Conservation (phyloP, 2,113 vertebrate genomes). For the Sprattus sprattus region DNA sequence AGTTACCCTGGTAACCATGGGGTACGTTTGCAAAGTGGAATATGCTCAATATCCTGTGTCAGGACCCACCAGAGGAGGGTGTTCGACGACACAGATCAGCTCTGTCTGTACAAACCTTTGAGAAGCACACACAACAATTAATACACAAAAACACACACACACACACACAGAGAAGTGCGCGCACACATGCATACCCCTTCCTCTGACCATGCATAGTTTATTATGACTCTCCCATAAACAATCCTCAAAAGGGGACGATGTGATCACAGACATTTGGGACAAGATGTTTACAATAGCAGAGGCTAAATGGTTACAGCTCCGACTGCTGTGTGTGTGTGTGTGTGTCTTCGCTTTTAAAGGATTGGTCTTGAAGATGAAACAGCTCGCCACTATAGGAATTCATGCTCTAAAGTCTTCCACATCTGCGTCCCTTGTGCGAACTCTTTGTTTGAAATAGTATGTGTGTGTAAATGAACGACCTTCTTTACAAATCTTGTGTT, state of each 20-base stretch:
- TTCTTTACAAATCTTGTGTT: constrained; percentile 9
- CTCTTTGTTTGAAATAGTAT: constrained; percentile 9
- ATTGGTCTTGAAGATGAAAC: neutral
- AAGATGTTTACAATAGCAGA: neutral
- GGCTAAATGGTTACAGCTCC: constrained; percentile 3
- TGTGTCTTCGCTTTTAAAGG: neutral
- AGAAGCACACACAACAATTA: neutral
- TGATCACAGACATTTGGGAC: neutral
- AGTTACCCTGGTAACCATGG: neutral
- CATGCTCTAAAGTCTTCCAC: neutral
- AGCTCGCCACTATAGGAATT: neutral
- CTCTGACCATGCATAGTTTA: neutral
- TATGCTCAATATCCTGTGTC: constrained; percentile 13
- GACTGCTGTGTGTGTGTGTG: neutral
- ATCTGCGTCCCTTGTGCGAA: constrained; percentile 1
- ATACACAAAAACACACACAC: neutral
- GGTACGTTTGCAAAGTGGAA: neutral
- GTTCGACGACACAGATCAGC: neutral
- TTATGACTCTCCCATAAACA: neutral
- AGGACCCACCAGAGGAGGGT: neutral
- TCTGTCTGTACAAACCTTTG: neutral
- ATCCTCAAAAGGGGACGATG: neutral
- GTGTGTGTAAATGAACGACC: neutral
- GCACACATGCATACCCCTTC: neutral
- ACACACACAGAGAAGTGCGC: no score